phyloP scores from a whole-genome alignment of 1,140 invertebrate genomes.

The Drosophila fuyamai region DNA sequence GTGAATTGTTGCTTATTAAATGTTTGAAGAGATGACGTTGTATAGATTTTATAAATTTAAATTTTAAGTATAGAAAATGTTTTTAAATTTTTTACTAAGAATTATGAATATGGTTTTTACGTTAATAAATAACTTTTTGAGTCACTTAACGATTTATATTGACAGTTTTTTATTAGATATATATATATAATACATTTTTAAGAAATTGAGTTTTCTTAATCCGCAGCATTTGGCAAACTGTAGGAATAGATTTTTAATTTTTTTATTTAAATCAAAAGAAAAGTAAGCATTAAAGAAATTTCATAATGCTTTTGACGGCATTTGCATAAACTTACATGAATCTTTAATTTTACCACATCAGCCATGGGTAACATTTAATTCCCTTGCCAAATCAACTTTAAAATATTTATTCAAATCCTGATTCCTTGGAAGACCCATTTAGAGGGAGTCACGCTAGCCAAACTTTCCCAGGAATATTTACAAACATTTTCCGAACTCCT shows the following conservation, averaged over 20 bases:
- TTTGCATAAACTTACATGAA: conserved; percentile 15
- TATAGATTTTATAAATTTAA: neutral
- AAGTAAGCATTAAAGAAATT: neutral
- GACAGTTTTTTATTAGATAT: too few relatives aligned
- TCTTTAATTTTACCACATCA: conserved; percentile 2
- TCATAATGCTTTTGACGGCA: neutral
- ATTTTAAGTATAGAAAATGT: neutral
- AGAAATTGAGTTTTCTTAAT: neutral
- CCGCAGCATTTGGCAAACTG: neutral
- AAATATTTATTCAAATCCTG: conserved; percentile 38
- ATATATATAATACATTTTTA: too few relatives aligned
- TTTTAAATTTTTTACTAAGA: neutral
- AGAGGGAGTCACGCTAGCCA: conserved; percentile 58
- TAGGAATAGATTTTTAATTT: neutral
- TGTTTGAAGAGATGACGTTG: neutral
- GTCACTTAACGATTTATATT: too few relatives aligned
- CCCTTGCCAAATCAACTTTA: conserved; percentile 24
- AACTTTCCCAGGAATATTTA: conserved; percentile 70
- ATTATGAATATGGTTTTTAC: too few relatives aligned
- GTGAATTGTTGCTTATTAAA: conserved; percentile 9
- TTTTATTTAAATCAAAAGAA: neutral
- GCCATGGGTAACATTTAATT: conserved; percentile 12
- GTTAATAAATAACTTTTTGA: too few relatives aligned
- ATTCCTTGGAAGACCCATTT: conserved; percentile 14
- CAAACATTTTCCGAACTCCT: conserved; percentile 20